Base-by-base conservation (phyloP, 2,888 invertebrate species). In the Nymphalis c-album region DNA sequence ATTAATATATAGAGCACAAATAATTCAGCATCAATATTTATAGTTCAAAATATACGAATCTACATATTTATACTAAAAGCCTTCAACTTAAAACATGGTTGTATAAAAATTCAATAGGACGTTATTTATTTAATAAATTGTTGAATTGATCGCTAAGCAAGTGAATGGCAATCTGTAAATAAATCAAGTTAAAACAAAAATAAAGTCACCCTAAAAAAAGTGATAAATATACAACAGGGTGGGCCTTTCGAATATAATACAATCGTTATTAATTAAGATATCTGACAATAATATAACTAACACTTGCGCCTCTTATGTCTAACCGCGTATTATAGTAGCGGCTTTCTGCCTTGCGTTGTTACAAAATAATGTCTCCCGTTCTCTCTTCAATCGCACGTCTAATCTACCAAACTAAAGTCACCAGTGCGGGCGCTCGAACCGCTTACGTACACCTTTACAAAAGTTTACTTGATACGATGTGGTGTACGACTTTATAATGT, bases 231-330 rank as follows among this genome's bases (percentile, higher is more conserved):
- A 81, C 80, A 80, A 88, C 91, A 90, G 90, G 88, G 90, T 76
- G 77, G 72, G 73, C 71, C 73, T 73, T 73, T 71, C 65, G 72
- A 78, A 77, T 83, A 80, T 80, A 63, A 67, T 66, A 83, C 80
- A 84, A 80, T 85, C 84, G 76, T 82, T 85, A 86, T 84, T 86
- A 87, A 88, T 88, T 87, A 90, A 83, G 81, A 86, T 85, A 85
- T 82, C 87, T 84, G 91, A 91, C 91, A 91, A 92, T 92, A 92
- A 91, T 87, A 81, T 83, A 78, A 82, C 82, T 85, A 85, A 85
- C 81, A 81, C 74, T 79, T 79, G 58, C 65, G 65, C 58, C 67
- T 69, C 69, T 40, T 70, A 70, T 68, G 67, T 68, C 69, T 70
- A 62, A 63, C 65, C 64, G 67, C 26, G 50, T 53, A 65, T 60